Conservation (phyloP, 64 coral and sea anemone species). For the Trachythela sp. region DNA sequence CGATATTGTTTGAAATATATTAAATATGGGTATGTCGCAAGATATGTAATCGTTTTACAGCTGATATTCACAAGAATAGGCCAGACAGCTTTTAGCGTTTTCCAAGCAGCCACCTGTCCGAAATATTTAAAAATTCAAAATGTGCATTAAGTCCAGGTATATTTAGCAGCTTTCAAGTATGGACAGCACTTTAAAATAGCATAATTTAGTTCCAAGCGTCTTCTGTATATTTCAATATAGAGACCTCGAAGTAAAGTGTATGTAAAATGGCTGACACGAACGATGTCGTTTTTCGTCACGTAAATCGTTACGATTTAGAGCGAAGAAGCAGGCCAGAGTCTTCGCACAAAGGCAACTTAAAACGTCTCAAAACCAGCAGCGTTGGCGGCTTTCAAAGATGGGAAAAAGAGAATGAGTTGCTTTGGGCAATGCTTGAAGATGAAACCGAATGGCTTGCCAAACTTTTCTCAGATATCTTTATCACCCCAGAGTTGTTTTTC, state of each 20-base stretch:
- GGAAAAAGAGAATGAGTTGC: slow-evolving; percentile 12
- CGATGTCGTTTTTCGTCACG: background rate
- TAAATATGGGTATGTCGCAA: background rate
- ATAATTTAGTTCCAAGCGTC: background rate
- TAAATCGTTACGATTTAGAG: background rate
- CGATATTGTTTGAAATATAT: background rate
- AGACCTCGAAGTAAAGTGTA: background rate
- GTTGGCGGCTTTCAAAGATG: slow-evolving; percentile 22
- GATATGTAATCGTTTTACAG: background rate
- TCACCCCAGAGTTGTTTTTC: background rate
- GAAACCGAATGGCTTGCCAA: background rate
- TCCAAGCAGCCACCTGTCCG: background rate
- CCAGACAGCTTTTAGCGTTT: background rate
- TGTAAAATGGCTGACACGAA: background rate
- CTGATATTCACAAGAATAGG: background rate
- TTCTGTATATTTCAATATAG: background rate
- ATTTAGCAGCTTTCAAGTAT: background rate
- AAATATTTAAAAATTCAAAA: background rate
- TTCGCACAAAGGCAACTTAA: background rate
- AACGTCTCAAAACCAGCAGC: slow-evolving; percentile 9
- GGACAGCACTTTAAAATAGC: background rate
- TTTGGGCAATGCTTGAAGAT: slow-evolving; percentile 17
- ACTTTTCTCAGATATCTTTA: background rate
- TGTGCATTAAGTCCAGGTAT: background rate
- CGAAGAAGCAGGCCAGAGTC: slow-evolving; percentile 7